Evolutionary conservation across 2,113 vertebrate species (phyloP).

Genomic region (Ciconia maguari): DNA sequence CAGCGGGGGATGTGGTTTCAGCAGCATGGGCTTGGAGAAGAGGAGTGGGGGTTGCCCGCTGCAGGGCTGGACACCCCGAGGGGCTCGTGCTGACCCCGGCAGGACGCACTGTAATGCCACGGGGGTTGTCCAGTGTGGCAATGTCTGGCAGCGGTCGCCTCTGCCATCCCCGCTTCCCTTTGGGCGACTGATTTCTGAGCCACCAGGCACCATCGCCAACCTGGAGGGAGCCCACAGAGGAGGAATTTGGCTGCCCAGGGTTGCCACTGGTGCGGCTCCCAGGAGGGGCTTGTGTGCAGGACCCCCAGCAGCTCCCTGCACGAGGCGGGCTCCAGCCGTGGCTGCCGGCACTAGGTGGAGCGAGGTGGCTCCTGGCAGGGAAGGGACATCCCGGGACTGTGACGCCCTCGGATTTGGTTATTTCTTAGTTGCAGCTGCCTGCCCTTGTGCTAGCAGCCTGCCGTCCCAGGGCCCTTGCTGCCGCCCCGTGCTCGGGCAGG

Average conservation of each 20-base stretch:
- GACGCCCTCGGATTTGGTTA: not conserved
- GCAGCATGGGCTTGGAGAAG: not conserved
- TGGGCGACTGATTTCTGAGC: not conserved
- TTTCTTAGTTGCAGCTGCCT: not conserved
- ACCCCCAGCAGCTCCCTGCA: not conserved
- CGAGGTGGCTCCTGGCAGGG: not conserved
- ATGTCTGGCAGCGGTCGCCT: not conserved
- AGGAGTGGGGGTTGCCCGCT: not conserved
- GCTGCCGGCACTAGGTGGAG: not conserved
- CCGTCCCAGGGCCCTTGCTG: not conserved
- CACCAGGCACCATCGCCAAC: not conserved
- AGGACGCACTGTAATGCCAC: not conserved
- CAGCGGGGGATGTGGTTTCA: not conserved
- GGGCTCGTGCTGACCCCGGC: not conserved
- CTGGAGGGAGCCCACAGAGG: not conserved
- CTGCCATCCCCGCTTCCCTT: not conserved
- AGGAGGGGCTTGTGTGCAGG: not conserved
- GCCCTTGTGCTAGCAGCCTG: not conserved
- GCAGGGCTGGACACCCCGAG: rapidly evolving
- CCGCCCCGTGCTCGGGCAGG: rapidly evolving
- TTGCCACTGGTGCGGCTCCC: rapidly evolving
- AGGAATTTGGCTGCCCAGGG: not conserved
- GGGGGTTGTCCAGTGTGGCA: not conserved
- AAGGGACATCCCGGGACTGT: not conserved
- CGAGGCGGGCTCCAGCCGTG: rapidly evolving